Evolutionary conservation across 2,888 invertebrate species (phyloP).

Genomic region (Cephus nigrinus): DNA sequence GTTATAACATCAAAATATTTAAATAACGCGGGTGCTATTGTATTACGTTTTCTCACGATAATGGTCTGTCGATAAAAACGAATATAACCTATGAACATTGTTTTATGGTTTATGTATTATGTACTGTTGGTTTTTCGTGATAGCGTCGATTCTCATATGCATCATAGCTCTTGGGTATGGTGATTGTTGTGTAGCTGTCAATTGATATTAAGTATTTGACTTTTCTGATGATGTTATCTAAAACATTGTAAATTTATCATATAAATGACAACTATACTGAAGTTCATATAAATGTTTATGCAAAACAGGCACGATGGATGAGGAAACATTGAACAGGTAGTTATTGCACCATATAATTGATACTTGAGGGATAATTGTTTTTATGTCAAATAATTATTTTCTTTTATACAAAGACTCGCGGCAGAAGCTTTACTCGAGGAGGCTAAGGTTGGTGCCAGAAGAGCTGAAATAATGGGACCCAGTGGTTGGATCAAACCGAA

Average conservation of each 20-base stretch:
- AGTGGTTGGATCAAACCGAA: conserved; percentile 63
- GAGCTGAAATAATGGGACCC: conserved; percentile 62
- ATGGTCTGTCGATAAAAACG: background rate
- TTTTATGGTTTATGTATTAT: background rate
- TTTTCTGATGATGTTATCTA: background rate
- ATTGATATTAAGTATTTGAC: background rate
- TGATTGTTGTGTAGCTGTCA: background rate
- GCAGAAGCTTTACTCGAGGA: conserved; percentile 61
- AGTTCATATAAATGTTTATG: background rate
- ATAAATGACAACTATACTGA: background rate
- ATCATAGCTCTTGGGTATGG: background rate
- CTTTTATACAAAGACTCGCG: conserved; percentile 46
- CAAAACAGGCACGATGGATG: conserved; percentile 43
- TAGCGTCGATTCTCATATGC: background rate
- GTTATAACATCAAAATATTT: background rate
- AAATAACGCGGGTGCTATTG: background rate
- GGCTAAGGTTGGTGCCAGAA: conserved; percentile 57
- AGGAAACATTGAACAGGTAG: conserved; percentile 54
- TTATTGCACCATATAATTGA: background rate
- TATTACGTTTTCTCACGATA: background rate
- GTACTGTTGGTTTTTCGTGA: background rate
- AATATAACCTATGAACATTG: background rate
- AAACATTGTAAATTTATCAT: background rate
- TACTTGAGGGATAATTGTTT: background rate
- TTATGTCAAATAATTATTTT: conserved; percentile 1